Evolutionary conservation across 2,888 invertebrate species (phyloP), one percentile per base, ranked within the genome.

Genomic region (Amiota communis): DNA sequence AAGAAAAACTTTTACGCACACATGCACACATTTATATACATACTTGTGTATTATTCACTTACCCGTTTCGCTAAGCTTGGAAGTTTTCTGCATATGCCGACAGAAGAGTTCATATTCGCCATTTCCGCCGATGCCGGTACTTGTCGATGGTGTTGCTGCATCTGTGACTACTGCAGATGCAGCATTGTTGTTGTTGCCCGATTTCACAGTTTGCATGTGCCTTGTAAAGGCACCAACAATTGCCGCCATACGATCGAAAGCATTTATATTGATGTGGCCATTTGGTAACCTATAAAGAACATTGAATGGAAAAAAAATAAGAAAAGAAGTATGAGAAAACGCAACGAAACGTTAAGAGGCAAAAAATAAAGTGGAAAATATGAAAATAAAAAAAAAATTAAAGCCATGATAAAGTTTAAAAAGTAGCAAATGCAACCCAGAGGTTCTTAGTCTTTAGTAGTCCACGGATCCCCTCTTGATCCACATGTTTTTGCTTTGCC

Each of bases 181-280:
- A 15, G 70, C 9, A n/a, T 49, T 36, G 51, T 59, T 48, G 36
- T 23, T 46, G 17, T 48, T 49, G 48, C 61, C 70, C 59, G 78
- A 68, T 78, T 89, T 89, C 78, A 89, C 88, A 70, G 88, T 87
- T 77, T 86, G 85, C 90, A 90, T 90, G 83, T 90, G 90, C 75
- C 87, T 89, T 74, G 89, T 89, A 63, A 90, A 90, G 57, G 90
- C 90, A 67, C 89, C 89, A 73, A 90, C 90, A 76, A 90, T 89
- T 72, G 90, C 89, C 72, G 89, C 89, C 86, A 90, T 87, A 17
- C 89, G 87, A 87, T 90, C 88, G 81, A 90, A 90, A 77, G 90
- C 90, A 77, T 82, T 93, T 87, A 96, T 95, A 90, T 96, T 96
- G 86, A 96, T 93, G 90, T 95, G 95, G 74, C 95, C 96, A 90